These are phyloP conservation scores for Mycteria americana DNA, from an alignment of 2,797 vertebrate species.

Conservation along the genomic window DNA sequence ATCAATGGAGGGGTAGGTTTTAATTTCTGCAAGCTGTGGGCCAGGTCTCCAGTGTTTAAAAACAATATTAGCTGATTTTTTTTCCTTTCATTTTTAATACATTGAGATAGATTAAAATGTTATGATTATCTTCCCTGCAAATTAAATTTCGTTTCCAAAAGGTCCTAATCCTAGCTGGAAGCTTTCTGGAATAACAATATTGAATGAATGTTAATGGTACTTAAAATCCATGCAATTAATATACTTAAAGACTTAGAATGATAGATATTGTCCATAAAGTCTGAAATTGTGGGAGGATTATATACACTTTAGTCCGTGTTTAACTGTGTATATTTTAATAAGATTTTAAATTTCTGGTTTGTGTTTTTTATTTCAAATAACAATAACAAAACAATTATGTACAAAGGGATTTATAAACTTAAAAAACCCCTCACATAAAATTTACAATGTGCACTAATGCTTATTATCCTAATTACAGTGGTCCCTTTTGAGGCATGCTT, in stretches of 20 bases:
- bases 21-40: neutral
- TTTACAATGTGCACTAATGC: slow-evolving; percentile 22
- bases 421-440: neutral
- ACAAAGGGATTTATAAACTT: slow-evolving; percentile 60
- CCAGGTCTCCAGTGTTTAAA: neutral
- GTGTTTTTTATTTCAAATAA: slow-evolving; percentile 33
- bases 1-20: neutral
- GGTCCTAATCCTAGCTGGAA: slow-evolving; percentile 54
- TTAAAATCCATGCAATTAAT: slow-evolving; percentile 62
- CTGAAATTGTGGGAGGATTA: slow-evolving; percentile 30
- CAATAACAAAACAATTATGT: slow-evolving; percentile 9
- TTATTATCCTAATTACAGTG: slow-evolving; percentile 63
- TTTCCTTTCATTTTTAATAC: slow-evolving; percentile 12
- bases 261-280: slow-evolving; percentile 47
- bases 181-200: slow-evolving; percentile 41
- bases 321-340: slow-evolving; percentile 50
- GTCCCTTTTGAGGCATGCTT: slow-evolving; percentile 54
- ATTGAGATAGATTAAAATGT: slow-evolving; percentile 10
- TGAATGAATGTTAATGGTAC: slow-evolving; percentile 45
- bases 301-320: neutral
- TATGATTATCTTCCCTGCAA: slow-evolving; percentile 22
- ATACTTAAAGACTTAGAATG: slow-evolving; percentile 36
- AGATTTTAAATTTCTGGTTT: slow-evolving; percentile 28
- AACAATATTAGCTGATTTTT: neutral
- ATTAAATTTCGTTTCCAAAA: slow-evolving; percentile 61